Evolutionary conservation across 2,797 vertebrate genomes (phyloP), one percentile per base, ranked within the genome.

Genomic region (Protosalanx chinensis): DNA sequence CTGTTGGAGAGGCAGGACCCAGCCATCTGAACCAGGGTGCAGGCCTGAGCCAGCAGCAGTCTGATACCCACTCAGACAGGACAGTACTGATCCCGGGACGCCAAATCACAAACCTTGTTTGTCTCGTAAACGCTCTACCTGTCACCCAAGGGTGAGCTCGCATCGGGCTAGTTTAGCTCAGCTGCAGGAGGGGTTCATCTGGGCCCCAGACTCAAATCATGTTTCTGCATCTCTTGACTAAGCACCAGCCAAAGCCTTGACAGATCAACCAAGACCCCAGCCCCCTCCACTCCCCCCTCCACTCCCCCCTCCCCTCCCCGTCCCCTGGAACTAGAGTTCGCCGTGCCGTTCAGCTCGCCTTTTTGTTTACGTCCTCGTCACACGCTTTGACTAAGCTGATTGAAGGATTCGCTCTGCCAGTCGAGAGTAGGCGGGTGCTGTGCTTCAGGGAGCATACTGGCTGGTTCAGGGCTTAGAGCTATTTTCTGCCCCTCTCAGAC

Each of bases 401-500:
- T 75, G 72, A 66, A 65, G 57, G 56, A 58, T 81, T 78, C 63
- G 59, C 20, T 33, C 5, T 16, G 2, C 27, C 12, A 59, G 53
- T 65, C 67, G 57, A 65, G 73, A 64, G 69, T 12, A 41, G 23
- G 35, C 57, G 27, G 53, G 18, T 5, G 13, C 37, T 8, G 33
- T 10, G 13, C 29, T 86, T 83, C 79, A 78, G 71, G 41, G 10
- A 27, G 64, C 72, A 68, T 74, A 71, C 73, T 41, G 27, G 3
- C 1, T 29, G 58, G 80, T 70, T 82, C 76, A 77, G 12, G 76
- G 78, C 76, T 86, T 85, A 82, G 79, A 41, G 82, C 83, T 91
- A 89, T 90, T 90, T 83, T 30, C 73, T 62, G 30, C 5, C 61
- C 65, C 18, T 70, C 56, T 30, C 65, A 69, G 32, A 66, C 64